A percentile compares a stretch with the other conserved stretches of the same genome.
Conservation (phyloP, 2,113 vertebrate species). For the Columba janthina region DNA sequence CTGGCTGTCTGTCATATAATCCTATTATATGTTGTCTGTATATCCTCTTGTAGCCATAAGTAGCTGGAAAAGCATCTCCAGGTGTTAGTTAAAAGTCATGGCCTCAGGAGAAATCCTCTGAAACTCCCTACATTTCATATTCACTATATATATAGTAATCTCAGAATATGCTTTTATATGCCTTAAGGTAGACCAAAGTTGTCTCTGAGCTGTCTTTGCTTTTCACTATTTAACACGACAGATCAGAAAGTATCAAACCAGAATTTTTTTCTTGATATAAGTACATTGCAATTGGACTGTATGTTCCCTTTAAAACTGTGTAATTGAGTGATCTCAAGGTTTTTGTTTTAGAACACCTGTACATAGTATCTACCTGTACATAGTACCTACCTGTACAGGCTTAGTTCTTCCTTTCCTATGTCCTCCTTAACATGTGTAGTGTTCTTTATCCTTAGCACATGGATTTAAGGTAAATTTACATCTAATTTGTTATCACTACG, state of each 20-base stretch:
- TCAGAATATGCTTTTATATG: neutral
- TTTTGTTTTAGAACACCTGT: neutral
- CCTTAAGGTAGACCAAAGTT: neutral
- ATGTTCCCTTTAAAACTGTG: neutral
- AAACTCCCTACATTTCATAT: neutral
- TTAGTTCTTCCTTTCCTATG: neutral
- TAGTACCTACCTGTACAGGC: neutral
- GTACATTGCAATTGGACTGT: neutral
- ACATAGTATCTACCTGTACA: neutral
- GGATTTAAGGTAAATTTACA: neutral
- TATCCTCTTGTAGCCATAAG: neutral
- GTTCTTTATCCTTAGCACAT: neutral
- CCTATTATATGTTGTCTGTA: neutral
- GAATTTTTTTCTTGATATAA: neutral
- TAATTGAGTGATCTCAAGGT: neutral
- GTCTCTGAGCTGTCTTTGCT: neutral
- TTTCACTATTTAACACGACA: neutral
- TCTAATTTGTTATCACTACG: neutral
- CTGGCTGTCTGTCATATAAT: neutral
- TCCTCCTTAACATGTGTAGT: neutral
- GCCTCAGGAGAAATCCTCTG: neutral
- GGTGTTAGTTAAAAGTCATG: neutral
- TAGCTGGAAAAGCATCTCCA: neutral
- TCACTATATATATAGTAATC: neutral
- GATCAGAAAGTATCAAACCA: neutral